Base-by-base conservation (phyloP, 2,888 invertebrate genomes). In the Clitarchus hookeri region DNA sequence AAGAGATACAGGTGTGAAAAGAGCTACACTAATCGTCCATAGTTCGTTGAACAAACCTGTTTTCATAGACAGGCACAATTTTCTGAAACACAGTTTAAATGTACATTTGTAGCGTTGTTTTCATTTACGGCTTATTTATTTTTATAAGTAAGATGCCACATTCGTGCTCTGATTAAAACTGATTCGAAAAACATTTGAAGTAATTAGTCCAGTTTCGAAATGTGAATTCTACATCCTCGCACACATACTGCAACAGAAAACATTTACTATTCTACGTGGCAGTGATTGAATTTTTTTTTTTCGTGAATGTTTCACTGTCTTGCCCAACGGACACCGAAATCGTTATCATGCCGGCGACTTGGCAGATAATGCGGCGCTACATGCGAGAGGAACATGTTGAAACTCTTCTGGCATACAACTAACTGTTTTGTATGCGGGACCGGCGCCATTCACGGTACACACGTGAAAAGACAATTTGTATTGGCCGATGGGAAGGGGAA, bases 381-480 rank as follows among this genome's bases (percentile, higher is more conserved):
- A 65, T 23, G 65, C 65, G 8, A n/a, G 65, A 65, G 11, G 65
- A 65, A 65, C 65, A 23, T 65, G n/a, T 16, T 65, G 16, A 65
- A 65, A 65, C 65, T 65, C 65, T n/a, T 65, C 65, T 65, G 65
- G 23, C 65, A 19, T 65, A 65, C 65, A 23, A n/a, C 65, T n/a
- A 23, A n/a, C 65, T n/a, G 65, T 65, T 65, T 65, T n/a, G 65
- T 65, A 65, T 65, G 65, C 65, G n/a, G 65, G 65, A 65, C 65
- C 19, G 65, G 19, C 65, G 65, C 65, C 65, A 65, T 65, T 65
- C n/a, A 19, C 65, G 25, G 36, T 82, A 82, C 82, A 82, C 27
- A 27, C 44, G 82, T 82, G 82, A 82, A 82, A 36, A 82, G 82
- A 82, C 82, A 36, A 82, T 82, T 82, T 82, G 82, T 82, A 82